phyloP scores from a whole-genome alignment of 2,888 invertebrate species.

The Kryphioiulus occultus region DNA sequence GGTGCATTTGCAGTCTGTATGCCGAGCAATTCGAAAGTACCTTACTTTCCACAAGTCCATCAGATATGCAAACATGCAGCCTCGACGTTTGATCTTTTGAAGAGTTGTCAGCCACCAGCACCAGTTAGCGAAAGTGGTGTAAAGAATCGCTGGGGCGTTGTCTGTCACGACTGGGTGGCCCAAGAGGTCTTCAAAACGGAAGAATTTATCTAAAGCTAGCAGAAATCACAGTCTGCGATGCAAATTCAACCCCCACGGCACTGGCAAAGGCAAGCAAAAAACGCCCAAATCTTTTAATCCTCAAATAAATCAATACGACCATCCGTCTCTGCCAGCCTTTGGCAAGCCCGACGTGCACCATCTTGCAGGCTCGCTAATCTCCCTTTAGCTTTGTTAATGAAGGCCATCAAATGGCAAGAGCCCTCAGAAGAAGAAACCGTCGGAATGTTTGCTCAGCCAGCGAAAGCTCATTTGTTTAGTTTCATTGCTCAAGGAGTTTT shows the following conservation, averaged over 20 bases:
- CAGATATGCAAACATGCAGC: too few relatives aligned
- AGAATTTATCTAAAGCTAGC: constrained; percentile 20
- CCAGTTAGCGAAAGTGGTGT: too few relatives aligned
- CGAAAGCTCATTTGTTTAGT: constrained; percentile 24
- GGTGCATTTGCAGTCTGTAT: too few relatives aligned
- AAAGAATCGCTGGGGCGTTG: neutral
- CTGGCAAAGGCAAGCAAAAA: neutral
- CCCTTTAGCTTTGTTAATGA: constrained; percentile 40
- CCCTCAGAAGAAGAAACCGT: neutral
- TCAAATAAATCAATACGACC: neutral
- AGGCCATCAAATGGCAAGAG: neutral
- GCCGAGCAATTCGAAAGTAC: too few relatives aligned
- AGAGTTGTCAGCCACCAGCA: too few relatives aligned
- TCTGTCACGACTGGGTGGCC: neutral
- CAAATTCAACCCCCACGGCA: neutral
- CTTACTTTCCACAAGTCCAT: too few relatives aligned
- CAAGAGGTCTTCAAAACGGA: neutral
- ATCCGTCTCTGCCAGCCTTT: constrained; percentile 7
- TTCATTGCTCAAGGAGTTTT: neutral
- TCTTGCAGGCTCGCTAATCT: neutral
- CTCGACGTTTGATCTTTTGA: too few relatives aligned
- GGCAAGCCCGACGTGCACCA: constrained; percentile 37
- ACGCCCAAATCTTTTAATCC: constrained; percentile 25
- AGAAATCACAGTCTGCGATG: neutral
- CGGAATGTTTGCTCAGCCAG: constrained; percentile 15